Conservation (phyloP, 1,140 invertebrate genomes). For the Homalodisca vitripennis region DNA sequence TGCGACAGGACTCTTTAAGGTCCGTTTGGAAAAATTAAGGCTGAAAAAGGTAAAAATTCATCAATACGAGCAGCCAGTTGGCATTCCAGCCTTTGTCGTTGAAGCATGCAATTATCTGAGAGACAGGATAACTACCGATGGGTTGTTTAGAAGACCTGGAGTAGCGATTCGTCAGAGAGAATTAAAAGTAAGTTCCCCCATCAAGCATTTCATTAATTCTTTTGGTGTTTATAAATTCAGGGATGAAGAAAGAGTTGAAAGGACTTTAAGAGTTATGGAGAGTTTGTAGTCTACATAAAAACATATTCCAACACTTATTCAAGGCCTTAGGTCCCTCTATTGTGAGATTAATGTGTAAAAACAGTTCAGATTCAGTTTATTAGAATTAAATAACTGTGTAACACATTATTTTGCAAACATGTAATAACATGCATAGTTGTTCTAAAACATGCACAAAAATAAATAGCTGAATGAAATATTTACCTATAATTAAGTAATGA, state of each 20-base stretch:
- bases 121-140: conserved; percentile 67
- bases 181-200: conserved; percentile 58
- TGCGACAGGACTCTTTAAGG: conserved; percentile 54
- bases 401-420: too few relatives aligned
- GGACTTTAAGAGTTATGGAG: not conserved
- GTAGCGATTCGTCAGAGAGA: conserved; percentile 77
- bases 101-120: conserved; percentile 67
- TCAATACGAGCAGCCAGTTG: conserved; percentile 55
- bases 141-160: conserved; percentile 82
- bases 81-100: conserved; percentile 73
- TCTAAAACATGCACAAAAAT: too few relatives aligned
- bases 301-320: not conserved
- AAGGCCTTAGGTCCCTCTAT: too few relatives aligned
- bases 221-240: not conserved
- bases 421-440: too few relatives aligned
- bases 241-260: not conserved
- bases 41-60: conserved; percentile 60
- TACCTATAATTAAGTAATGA: too few relatives aligned
- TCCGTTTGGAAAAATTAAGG: conserved; percentile 57
- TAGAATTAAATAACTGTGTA: too few relatives aligned
- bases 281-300: not conserved
- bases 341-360: not conserved
- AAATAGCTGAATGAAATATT: too few relatives aligned
- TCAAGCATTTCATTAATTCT: not conserved
- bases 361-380: not conserved